These are phyloP conservation scores for Tyrannus savana DNA, from an alignment of 2,113 vertebrate genomes.

Conservation along the genomic window DNA sequence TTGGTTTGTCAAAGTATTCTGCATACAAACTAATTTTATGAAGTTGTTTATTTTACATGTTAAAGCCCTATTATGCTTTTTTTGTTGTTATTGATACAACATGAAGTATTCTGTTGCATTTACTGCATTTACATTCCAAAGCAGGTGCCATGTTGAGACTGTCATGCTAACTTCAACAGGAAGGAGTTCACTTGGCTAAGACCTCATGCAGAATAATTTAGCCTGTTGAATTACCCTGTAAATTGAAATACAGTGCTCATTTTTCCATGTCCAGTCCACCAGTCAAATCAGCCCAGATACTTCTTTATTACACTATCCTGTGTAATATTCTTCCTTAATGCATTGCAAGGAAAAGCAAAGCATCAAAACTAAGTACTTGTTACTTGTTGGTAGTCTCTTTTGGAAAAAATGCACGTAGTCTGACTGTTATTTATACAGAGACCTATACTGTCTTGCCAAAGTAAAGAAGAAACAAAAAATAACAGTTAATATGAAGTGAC, in stretches of 20 bases:
- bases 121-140: not conserved
- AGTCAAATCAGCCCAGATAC: not conserved
- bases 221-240: not conserved
- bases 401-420: not conserved
- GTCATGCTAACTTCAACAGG: not conserved
- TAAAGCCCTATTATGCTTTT: not conserved
- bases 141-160: not conserved
- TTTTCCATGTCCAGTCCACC: not conserved
- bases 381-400: not conserved
- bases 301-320: not conserved
- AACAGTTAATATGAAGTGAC: not conserved
- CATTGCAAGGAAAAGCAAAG: not conserved
- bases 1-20: not conserved
- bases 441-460: not conserved
- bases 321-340: not conserved
- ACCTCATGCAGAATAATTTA: not conserved
- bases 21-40: not conserved
- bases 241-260: not conserved
- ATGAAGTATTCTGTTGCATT: not conserved
- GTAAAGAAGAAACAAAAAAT: not conserved
- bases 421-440: not conserved
- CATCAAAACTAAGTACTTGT: not conserved
- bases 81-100: not conserved
- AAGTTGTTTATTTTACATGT: not conserved
- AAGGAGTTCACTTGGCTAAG: not conserved